Percentiles rank a stretch among this genome's conserved stretches.
Conservation (phyloP, 1,140 invertebrate genomes). For the Bombus consobrinus region DNA sequence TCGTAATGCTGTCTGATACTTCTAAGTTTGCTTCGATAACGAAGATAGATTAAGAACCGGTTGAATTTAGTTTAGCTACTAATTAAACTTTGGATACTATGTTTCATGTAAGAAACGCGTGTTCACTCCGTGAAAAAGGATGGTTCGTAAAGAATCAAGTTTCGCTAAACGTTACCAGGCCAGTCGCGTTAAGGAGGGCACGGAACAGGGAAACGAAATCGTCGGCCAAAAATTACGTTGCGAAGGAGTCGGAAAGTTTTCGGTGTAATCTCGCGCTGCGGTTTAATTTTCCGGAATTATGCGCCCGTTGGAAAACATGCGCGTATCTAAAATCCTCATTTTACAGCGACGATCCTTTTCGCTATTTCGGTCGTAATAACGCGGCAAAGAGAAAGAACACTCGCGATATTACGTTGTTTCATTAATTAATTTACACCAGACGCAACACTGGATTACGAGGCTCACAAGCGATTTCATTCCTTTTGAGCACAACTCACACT, state of each 20-base stretch:
- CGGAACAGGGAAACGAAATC: not conserved
- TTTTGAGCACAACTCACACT: not conserved
- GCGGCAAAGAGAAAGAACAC: constrained; percentile 8
- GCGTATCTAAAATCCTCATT: constrained; percentile 56
- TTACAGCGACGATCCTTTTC: constrained; percentile 48
- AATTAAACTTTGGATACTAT: not conserved
- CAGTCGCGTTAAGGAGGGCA: not conserved
- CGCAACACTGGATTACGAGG: constrained; percentile 44
- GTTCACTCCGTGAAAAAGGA: not conserved
- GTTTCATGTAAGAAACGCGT: not conserved
- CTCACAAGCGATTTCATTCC: constrained; percentile 14
- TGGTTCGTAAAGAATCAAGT: not conserved
- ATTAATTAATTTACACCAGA: constrained; percentile 62
- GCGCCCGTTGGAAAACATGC: constrained; percentile 14
- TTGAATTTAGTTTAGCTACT: not conserved
- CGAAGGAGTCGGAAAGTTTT: constrained; percentile 37
- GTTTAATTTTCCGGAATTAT: constrained; percentile 61
- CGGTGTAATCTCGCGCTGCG: constrained; percentile 45
- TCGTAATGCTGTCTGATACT: not conserved
- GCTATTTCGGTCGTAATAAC: constrained; percentile 50
- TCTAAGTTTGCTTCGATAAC: constrained; percentile 5
- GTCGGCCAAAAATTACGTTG: constrained; percentile 33
- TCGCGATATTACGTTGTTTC: constrained; percentile 42
- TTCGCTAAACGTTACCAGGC: not conserved
- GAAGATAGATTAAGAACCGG: not conserved